These are phyloP conservation scores for Himalopsyche tibetana DNA, from an alignment of 2,888 invertebrate genomes.

Conservation along the genomic window DNA sequence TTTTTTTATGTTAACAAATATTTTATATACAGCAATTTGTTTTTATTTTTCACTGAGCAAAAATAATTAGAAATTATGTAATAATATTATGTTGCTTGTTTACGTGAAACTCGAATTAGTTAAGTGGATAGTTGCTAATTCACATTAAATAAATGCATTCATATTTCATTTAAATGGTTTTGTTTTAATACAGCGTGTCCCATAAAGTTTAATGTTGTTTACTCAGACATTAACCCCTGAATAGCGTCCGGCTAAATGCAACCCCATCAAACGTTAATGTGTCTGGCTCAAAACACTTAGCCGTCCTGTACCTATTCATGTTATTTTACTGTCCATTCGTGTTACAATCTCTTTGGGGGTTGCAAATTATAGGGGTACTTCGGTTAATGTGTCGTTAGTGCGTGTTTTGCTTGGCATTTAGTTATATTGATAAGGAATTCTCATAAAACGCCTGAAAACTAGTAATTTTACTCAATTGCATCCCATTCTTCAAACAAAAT, in stretches of 20 bases:
- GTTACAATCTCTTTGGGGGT: constrained; percentile 34
- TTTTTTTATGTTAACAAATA: no score
- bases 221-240: constrained; percentile 41
- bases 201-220: constrained; percentile 26
- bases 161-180: constrained; percentile 26
- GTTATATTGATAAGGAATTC: background rate
- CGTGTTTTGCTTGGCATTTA: constrained; percentile 7
- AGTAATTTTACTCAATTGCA: no score
- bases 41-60: no score
- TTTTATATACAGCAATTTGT: no score
- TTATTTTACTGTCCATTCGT: constrained; percentile 48
- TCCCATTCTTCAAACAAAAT: no score
- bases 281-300: constrained; percentile 62
- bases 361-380: background rate
- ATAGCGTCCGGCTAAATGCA: constrained; percentile 44
- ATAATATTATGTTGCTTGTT: no score
- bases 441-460: no score
- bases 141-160: background rate
- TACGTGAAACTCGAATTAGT: no score
- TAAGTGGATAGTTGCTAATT: background rate
- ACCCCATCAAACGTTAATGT: constrained; percentile 59
- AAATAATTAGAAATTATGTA: no score
- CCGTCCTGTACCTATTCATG: constrained; percentile 42
- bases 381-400: constrained; percentile 15
- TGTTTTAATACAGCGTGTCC: constrained; percentile 26